A percentile compares a stretch with the other conserved stretches of the same genome.
phyloP scores from a whole-genome alignment of 1,140 invertebrate genomes.

The Diorhabda sublineata region DNA sequence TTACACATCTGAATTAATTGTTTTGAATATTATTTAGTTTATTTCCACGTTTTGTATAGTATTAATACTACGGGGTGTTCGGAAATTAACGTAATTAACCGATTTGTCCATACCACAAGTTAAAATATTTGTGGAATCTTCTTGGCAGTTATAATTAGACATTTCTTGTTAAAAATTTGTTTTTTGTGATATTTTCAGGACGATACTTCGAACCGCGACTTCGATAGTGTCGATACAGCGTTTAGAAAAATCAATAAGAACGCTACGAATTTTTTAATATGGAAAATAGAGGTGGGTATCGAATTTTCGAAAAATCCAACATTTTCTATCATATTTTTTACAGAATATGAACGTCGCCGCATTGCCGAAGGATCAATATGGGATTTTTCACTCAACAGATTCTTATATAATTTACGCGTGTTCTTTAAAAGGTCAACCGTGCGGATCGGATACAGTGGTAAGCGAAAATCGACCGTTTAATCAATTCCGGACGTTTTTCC shows the following conservation, averaged over 20 bases:
- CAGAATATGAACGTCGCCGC: conserved; percentile 76
- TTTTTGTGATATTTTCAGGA: conserved; percentile 29
- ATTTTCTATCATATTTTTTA: conserved; percentile 21
- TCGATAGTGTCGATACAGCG: conserved; percentile 51
- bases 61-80: too few relatives aligned
- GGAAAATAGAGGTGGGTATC: conserved; percentile 69
- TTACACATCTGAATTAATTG: too few relatives aligned
- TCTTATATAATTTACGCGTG: conserved; percentile 83
- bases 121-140: too few relatives aligned
- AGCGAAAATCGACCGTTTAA: conserved; percentile 37
- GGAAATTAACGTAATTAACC: too few relatives aligned
- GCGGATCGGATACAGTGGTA: conserved; percentile 65
- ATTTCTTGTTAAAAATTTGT: too few relatives aligned
- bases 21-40: too few relatives aligned
- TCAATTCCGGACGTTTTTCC: too few relatives aligned
- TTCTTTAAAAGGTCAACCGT: conserved; percentile 60
- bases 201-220: conserved; percentile 36
- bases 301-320: neutral
- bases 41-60: too few relatives aligned
- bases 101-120: too few relatives aligned
- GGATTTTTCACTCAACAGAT: conserved; percentile 79
- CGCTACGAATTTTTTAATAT: conserved; percentile 70
- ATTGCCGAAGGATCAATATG: conserved; percentile 72
- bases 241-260: conserved; percentile 72
- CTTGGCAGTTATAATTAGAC: too few relatives aligned